Conservation (phyloP, 2,113 vertebrate species). For the Hippocampus barbouri region DNA sequence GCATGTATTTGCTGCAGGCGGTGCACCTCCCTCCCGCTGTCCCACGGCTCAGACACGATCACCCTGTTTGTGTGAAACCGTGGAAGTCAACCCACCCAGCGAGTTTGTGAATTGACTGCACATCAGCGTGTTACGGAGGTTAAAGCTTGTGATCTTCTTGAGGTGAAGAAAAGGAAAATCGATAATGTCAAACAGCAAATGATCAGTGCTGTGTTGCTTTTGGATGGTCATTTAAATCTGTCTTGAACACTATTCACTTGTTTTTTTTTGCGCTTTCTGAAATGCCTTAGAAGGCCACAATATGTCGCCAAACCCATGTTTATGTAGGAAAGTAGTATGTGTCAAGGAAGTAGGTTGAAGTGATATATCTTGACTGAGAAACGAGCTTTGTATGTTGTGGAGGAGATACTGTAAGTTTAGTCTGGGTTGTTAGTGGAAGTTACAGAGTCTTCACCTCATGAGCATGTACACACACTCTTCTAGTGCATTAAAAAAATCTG, state of each 20-base stretch:
- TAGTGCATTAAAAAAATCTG: too few relatives aligned
- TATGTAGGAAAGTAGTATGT: too few relatives aligned
- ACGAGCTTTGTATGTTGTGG: too few relatives aligned
- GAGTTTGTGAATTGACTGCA: neutral
- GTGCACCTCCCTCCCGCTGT: conserved; percentile 26
- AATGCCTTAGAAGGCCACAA: too few relatives aligned
- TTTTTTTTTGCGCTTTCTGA: too few relatives aligned
- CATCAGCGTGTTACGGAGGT: neutral
- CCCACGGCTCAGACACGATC: conserved; percentile 18
- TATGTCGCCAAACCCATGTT: too few relatives aligned
- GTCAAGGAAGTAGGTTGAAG: too few relatives aligned
- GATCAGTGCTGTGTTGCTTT: neutral
- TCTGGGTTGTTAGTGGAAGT: too few relatives aligned
- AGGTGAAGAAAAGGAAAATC: neutral
- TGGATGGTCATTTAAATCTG: neutral
- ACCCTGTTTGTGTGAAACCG: conserved; percentile 5
- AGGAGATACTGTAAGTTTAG: too few relatives aligned
- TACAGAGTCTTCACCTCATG: too few relatives aligned
- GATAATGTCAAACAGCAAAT: neutral
- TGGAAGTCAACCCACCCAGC: neutral
- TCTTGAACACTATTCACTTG: neutral
- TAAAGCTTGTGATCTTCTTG: neutral
- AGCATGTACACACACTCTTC: too few relatives aligned
- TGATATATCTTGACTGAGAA: too few relatives aligned
- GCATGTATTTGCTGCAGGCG: conserved; percentile 58